Evolutionary conservation across 2,113 vertebrate species (phyloP).

Genomic region (Cranoglanis bouderius): DNA sequence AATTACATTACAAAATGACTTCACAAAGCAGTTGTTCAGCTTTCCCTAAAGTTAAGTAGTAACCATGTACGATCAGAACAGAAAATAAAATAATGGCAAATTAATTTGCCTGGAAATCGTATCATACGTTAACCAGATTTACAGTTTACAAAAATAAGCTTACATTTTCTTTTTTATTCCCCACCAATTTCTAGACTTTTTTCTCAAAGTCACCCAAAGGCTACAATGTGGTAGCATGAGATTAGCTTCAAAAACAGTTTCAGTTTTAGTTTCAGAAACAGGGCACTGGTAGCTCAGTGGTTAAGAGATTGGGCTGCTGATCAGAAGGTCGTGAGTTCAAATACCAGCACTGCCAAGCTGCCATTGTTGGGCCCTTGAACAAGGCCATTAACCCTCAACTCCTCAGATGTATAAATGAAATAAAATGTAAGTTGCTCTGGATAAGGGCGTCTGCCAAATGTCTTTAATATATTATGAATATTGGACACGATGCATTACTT

Average conservation of each 20-base stretch:
- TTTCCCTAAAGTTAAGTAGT: background rate
- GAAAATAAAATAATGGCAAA: background rate
- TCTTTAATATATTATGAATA: background rate
- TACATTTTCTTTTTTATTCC: background rate
- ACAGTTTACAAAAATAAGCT: background rate
- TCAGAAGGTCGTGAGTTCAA: too few relatives aligned
- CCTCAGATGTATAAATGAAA: too few relatives aligned
- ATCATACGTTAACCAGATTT: background rate
- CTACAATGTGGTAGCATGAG: background rate
- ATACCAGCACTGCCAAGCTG: too few relatives aligned
- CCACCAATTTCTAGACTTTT: background rate
- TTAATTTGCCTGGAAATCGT: background rate
- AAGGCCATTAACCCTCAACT: too few relatives aligned
- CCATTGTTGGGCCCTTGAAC: too few relatives aligned
- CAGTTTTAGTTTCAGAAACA: background rate
- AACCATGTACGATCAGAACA: background rate
- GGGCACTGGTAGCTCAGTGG: too few relatives aligned
- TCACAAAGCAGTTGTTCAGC: background rate
- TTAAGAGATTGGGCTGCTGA: too few relatives aligned
- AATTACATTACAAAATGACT: background rate
- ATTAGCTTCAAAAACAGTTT: background rate
- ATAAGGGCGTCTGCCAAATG: too few relatives aligned
- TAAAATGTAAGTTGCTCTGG: too few relatives aligned
- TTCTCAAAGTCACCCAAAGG: background rate
- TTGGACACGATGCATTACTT: constrained; percentile 75